phyloP scores from a whole-genome alignment of 2,113 vertebrate species.

The Cyphomyrus discorhynchus region DNA sequence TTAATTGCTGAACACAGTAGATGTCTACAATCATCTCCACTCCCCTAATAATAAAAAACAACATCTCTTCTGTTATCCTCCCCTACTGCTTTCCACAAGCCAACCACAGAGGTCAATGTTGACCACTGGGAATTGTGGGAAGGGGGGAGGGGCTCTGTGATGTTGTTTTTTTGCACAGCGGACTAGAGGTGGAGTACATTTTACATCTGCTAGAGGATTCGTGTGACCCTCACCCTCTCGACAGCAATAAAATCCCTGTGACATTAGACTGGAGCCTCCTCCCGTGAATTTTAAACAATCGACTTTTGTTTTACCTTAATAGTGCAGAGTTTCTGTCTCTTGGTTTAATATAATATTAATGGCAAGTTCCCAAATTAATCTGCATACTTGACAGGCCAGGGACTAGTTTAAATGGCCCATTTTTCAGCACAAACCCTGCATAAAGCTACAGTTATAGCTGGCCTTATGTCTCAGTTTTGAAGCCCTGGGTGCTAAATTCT shows the following conservation, averaged over 20 bases:
- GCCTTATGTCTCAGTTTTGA: not conserved
- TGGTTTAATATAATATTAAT: not conserved
- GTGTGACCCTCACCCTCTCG: not conserved
- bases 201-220: not conserved
- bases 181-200: not conserved
- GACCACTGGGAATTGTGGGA: not conserved
- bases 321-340: not conserved
- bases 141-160: not conserved
- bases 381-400: not conserved
- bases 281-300: not conserved
- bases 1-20: not conserved
- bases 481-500: not conserved
- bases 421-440: not conserved
- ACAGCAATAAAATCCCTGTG: not conserved
- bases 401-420: not conserved
- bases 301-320: not conserved
- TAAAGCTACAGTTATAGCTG: not conserved
- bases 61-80: not conserved
- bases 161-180: not conserved
- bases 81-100: not conserved
- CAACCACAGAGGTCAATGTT: not conserved
- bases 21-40: not conserved
- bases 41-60: not conserved
- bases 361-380: not conserved
- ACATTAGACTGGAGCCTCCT: not conserved